Evolutionary conservation across 2,888 invertebrate species (phyloP), one percentile per base, ranked within the genome.

Genomic region (Deilephila porcellus): DNA sequence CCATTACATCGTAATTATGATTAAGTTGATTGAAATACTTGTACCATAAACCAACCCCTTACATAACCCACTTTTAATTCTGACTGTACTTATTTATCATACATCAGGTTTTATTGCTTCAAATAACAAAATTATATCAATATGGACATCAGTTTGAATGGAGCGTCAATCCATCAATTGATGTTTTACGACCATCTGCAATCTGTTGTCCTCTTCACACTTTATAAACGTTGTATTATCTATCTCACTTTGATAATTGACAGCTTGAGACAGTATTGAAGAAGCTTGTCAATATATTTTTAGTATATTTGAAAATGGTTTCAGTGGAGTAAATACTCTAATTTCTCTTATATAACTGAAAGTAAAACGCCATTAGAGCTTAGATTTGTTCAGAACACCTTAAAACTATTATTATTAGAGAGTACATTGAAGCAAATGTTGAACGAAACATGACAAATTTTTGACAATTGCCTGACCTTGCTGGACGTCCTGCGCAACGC

Each of bases 381-480:
- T 45, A 3, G 11, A 45, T 45, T 45, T 45, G 45, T 45, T 45
- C 14, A 45, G 14, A 45, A 11, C 14, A 45, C 11, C 45, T 45
- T 45, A 45, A 45, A 45, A 45, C 45, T 11, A 6, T 56, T 56
- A 19, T n/a, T 56, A 6, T 56, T 5, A 4, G 19, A 17, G 5
- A 56, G n/a, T 56, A 19, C 17, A 56, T 56, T 56, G 6, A 56
- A n/a, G 56, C 19, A 19, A n/a, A 8, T 37, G 79, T 79, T 74
- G 52, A 88, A 87, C 83, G 81, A 82, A 88, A 86, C 86, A 85
- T 75, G 77, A 77, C 75, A 76, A 82, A 82, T 86, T 89, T 90
- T 89, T 90, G 90, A 90, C 89, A 89, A 87, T 85, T 87, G 77
- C 77, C 81, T 88, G 91, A 91, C 91, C 91, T 91, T 91, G 90